Evolutionary conservation across 2,113 vertebrate species (phyloP), one percentile per base, ranked within the genome.

Genomic region (Boulengeromyrus knoepffleri): DNA sequence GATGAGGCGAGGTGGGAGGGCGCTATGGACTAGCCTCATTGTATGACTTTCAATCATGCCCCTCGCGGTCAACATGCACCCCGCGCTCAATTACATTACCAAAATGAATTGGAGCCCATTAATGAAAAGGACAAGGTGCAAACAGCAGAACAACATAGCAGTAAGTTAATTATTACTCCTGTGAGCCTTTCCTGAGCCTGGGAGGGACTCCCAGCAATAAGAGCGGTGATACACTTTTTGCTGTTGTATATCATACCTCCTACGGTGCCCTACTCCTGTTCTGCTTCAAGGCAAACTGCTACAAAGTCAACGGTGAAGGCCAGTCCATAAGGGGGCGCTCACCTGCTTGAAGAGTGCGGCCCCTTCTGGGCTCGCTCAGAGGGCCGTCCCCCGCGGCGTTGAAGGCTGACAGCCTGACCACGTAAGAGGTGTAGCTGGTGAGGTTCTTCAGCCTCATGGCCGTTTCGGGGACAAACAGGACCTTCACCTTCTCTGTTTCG

Each of bases 351-450:
- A 96, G 97, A 0, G 98, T 99, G 90, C 97, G 95, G 42, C 97
- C 96, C 85, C 92, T 96, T 0, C 93, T 93, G 21, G 98, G 97
- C 89, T 96, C 96, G n/a, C 98, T 99, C 74, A 94, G 93, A 0
- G 98, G 98, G 8, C 98, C 98, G 0, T 99, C 97, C 0, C 98
- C 98, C 0, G 98, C 98, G 0, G 96, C 97, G 7, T 98, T 99
- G 95, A 99, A 99, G 13, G 98, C 98, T 0, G 97, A 97, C 84
- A 99, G 96, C 74, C 97, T 97, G 85, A 97, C 93, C 95, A 97
- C 92, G 93, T 99, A 98, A 49, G 94, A 93, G 0, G 97, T 98
- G 94, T 98, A 97, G 94, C 98, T 98, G 92, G 97, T 98, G 92
- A 99, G 96, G 94, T 99, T 97, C 92, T 97, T 97, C 52, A 99